Percentiles rank a stretch among this genome's conserved stretches.
Conservation (phyloP, 2,888 invertebrate species). For the Melitaea athalia region DNA sequence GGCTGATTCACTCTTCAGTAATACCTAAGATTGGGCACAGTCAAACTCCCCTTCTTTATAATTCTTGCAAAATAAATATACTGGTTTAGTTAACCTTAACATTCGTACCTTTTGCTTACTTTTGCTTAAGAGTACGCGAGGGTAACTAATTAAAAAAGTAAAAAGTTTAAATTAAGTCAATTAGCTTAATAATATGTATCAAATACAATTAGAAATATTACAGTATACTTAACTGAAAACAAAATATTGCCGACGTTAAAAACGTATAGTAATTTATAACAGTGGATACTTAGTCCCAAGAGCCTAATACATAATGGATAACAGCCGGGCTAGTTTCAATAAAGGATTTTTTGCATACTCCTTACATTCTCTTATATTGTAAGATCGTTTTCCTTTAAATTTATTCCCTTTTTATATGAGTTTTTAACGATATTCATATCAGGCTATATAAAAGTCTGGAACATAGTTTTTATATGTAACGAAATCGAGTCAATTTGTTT, state of each 20-base stretch:
- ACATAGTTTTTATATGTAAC: not conserved
- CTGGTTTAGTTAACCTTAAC: no score
- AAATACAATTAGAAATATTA: no score
- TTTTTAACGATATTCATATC: conserved; percentile 54
- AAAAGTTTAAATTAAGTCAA: no score
- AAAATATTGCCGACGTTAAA: not conserved
- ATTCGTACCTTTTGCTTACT: no score
- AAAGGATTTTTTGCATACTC: conserved; percentile 77
- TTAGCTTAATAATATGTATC: no score
- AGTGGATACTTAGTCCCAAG: conserved; percentile 54
- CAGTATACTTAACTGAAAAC: not conserved
- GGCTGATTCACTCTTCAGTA: no score
- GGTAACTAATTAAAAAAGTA: no score
- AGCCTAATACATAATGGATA: conserved; percentile 79
- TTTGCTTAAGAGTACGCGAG: no score
- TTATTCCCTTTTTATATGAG: conserved; percentile 65
- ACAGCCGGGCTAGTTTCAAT: conserved; percentile 76
- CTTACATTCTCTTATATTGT: conserved; percentile 64
- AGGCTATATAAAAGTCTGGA: conserved; percentile 4
- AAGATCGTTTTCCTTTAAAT: conserved; percentile 59
- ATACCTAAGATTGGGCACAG: no score
- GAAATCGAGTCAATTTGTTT: not conserved
- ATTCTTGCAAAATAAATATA: no score
- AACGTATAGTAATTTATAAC: conserved; percentile 19
- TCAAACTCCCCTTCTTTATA: no score